Percentiles rank a stretch among this genome's conserved stretches.
Evolutionary conservation across 2,888 invertebrate genomes (phyloP).

Genomic region (Ophonus ardosiacus): DNA sequence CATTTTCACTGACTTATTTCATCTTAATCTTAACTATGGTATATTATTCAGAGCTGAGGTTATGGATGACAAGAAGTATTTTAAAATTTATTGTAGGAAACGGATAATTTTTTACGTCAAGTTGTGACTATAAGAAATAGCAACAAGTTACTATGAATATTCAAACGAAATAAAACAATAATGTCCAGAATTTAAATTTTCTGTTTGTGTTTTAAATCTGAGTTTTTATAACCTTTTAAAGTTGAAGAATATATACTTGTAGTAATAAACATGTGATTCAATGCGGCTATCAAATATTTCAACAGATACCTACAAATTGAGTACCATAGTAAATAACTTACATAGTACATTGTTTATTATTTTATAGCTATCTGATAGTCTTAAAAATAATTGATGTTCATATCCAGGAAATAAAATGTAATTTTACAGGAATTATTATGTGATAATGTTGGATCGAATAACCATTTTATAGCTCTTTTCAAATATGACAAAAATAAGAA

Average conservation of each 20-base stretch:
- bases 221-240: conserved; percentile 41
- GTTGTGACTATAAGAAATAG: too few species aligned
- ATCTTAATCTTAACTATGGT: too few species aligned
- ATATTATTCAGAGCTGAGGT: too few species aligned
- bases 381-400: conserved; percentile 47
- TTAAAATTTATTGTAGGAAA: too few species aligned
- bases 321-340: conserved; percentile 47
- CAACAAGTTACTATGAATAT: too few species aligned
- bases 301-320: conserved; percentile 50
- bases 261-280: conserved; percentile 49
- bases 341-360: conserved; percentile 48
- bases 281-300: conserved; percentile 50
- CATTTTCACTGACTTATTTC: too few species aligned
- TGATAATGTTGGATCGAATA: conserved; percentile 24
- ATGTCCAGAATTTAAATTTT: too few species aligned
- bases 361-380: conserved; percentile 39
- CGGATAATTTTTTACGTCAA: too few species aligned
- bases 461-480: conserved; percentile 1
- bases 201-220: neutral
- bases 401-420: conserved; percentile 45
- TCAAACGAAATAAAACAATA: too few species aligned
- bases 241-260: conserved; percentile 31
- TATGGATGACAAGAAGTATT: too few species aligned
- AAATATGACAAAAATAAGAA: neutral
- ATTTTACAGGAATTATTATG: conserved; percentile 48